Evolutionary conservation across 2,888 invertebrate genomes (phyloP).

Genomic region (Laspeyria flexula): DNA sequence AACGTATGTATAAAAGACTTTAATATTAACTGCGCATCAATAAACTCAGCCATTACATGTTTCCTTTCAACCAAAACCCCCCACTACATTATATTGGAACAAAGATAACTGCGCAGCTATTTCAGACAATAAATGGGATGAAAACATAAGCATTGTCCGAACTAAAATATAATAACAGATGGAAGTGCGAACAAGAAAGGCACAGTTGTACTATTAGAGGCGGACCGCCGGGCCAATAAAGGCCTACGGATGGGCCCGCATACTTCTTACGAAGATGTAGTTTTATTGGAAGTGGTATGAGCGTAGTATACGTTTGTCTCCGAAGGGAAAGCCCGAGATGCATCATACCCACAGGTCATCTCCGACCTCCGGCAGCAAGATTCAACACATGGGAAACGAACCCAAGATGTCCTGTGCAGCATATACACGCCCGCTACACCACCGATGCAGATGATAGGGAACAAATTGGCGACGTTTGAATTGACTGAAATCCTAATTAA

Average conservation of each 20-base stretch:
- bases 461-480: no score
- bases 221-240: slow-evolving; percentile 58
- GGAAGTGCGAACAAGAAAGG: slow-evolving; percentile 46
- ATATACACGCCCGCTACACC: no score
- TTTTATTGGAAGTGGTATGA: slow-evolving; percentile 9
- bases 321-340: no score
- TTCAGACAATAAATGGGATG: slow-evolving; percentile 30
- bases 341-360: no score
- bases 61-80: background rate
- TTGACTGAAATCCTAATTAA: no score
- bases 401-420: no score
- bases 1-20: no score
- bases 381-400: no score
- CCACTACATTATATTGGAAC: slow-evolving; percentile 5
- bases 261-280: slow-evolving; percentile 3
- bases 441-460: no score
- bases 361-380: no score
- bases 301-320: background rate
- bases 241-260: slow-evolving; percentile 45
- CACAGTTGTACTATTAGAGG: slow-evolving; percentile 43
- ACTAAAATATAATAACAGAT: slow-evolving; percentile 51
- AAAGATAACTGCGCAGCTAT: slow-evolving; percentile 16
- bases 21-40: background rate
- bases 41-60: slow-evolving; percentile 1
- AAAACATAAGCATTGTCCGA: slow-evolving; percentile 37